Evolutionary conservation across 2,797 vertebrate genomes (phyloP), one percentile per base, ranked within the genome.

Genomic region (Gouania willdenowi): DNA sequence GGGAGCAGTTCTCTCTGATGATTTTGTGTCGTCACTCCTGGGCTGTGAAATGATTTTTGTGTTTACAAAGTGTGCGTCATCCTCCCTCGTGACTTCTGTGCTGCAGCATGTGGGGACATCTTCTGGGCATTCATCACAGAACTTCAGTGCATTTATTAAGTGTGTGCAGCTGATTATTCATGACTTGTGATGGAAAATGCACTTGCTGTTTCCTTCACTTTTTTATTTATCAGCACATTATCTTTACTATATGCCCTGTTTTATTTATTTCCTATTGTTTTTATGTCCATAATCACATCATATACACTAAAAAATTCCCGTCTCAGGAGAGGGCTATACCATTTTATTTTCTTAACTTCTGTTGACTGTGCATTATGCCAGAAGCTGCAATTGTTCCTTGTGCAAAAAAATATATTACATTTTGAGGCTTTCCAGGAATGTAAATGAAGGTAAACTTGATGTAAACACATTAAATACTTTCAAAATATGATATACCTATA

Each of bases 1-100:
- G 28, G 26, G 23, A 27, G 41, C 14, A 21, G 8, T 33, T 36
- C 26, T 55, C 20, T 43, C 32, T 45, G 41, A 54, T 47, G 33
- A 37, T 41, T 36, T 26, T 21, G 36, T 31, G 40, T 35, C 26
- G 10, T 57, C 35, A 57, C 26, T 33, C 26, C 2, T 31, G 23
- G 11, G 26, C 29, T 10, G 11, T 4, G 8, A 31, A 32, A 55
- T 40, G 30, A 34, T 40, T 24, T 33, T n/a, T 58, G 8, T 40
- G 31, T 41, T 51, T 31, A 25, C 17, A 44, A 31, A 26, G 25
- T 12, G 11, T 46, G 14, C 4, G 3, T 27, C 37, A 24, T 5
- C 11, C 12, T 42, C 39, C 44, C 38, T 3, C 4, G 5, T 15
- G 31, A 27, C 30, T 24, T 7, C 18, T 11, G 41, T 21, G 40